Evolutionary conservation across 2,888 invertebrate genomes (phyloP).

Genomic region (Calameuta pallipes): DNA sequence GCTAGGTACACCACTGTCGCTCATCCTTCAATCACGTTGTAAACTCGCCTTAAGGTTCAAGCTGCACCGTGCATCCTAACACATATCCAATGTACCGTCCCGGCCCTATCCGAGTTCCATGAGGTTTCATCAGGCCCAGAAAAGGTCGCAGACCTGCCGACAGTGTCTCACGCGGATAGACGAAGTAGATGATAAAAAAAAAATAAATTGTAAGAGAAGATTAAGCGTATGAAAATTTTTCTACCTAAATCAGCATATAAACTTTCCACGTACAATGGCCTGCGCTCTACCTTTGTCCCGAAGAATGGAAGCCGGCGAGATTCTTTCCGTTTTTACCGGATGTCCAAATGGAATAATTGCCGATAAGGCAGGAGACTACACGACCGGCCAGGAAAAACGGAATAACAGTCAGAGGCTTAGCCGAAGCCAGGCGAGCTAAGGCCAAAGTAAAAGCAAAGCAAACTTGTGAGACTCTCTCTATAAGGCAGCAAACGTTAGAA

Average conservation of each 20-base stretch:
- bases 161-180: not conserved
- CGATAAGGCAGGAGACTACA: not conserved
- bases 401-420: not conserved
- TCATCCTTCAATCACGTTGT: not conserved
- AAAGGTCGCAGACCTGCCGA: too few relatives aligned
- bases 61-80: not conserved
- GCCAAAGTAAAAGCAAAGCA: conserved; percentile 4
- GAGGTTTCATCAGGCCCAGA: not conserved
- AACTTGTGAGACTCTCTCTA: conserved; percentile 10
- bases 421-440: not conserved
- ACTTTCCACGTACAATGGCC: not conserved
- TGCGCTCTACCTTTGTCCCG: not conserved
- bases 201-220: not conserved
- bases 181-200: not conserved
- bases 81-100: not conserved
- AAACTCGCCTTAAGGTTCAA: not conserved
- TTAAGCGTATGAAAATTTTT: not conserved
- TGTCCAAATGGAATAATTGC: not conserved
- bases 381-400: not conserved
- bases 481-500: conserved; percentile 14
- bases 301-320: not conserved
- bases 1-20: not conserved
- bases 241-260: not conserved
- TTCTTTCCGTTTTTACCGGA: not conserved
- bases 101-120: not conserved